Percentiles rank a stretch among this genome's conserved stretches.
Evolutionary conservation across 2,797 vertebrate genomes (phyloP).

Genomic region (Enteromius anoplus): DNA sequence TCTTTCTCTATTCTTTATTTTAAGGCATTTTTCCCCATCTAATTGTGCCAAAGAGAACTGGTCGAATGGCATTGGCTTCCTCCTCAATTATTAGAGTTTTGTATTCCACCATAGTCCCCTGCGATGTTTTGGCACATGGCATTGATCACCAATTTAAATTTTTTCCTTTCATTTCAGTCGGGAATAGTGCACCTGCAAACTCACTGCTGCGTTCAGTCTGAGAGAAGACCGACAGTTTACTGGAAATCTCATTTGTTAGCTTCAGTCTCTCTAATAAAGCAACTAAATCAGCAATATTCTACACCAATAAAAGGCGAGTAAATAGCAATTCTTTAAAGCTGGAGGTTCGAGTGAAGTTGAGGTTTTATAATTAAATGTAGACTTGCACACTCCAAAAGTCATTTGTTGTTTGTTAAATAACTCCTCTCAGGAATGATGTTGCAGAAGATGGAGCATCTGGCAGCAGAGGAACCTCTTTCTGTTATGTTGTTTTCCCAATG

Average conservation of each 20-base stretch:
- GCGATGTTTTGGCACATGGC: not conserved
- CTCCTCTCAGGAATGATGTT: slow-evolving; percentile 21
- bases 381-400: slow-evolving; percentile 1
- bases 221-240: not conserved
- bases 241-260: not conserved
- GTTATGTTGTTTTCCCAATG: not conserved
- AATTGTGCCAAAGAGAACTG: slow-evolving; percentile 36
- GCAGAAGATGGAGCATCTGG: not conserved
- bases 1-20: not conserved
- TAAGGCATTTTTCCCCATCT: not conserved
- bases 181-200: not conserved
- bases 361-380: not conserved
- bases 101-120: not conserved
- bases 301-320: slow-evolving; percentile 19
- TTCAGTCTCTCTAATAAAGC: not conserved
- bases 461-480: slow-evolving; percentile 4
- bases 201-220: slow-evolving; percentile 9
- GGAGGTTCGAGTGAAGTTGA: not conserved
- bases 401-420: not conserved
- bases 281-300: slow-evolving; percentile 30
- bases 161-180: not conserved
- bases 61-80: not conserved
- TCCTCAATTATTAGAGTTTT: not conserved
- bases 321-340: slow-evolving; percentile 12
- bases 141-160: slow-evolving; percentile 10